Conservation (phyloP, 1,140 invertebrate species). For the Drosophila carrolli region DNA sequence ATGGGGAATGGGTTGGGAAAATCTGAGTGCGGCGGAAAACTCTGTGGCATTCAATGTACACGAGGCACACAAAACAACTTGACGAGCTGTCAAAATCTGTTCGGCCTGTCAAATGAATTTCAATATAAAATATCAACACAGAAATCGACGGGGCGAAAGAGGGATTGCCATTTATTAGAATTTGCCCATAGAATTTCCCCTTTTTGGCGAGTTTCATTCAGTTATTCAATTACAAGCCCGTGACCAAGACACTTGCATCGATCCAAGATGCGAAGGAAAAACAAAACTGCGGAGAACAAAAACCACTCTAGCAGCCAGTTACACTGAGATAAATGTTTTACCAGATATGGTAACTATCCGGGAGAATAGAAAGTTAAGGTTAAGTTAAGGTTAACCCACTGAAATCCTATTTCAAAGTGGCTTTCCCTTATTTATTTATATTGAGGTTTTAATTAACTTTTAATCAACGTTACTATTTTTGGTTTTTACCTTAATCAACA, state of each 20-base stretch:
- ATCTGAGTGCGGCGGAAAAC: not conserved
- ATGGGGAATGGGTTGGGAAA: not conserved
- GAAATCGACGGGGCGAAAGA: constrained; percentile 13
- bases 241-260: constrained; percentile 29
- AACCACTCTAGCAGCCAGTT: constrained; percentile 1
- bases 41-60: constrained; percentile 3
- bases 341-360: not conserved
- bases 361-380: too few species aligned
- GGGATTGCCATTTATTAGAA: constrained; percentile 11
- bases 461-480: too few species aligned
- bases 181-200: not conserved
- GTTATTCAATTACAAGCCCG: constrained; percentile 49
- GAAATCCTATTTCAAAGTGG: too few species aligned
- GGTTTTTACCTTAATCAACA: too few species aligned
- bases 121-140: constrained; percentile 20
- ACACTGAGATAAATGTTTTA: constrained; percentile 2
- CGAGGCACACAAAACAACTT: constrained; percentile 22
- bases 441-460: too few species aligned
- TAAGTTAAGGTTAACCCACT: too few species aligned
- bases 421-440: too few species aligned
- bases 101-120: constrained; percentile 49
- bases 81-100: constrained; percentile 68
- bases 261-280: constrained; percentile 10
- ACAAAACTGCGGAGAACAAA: constrained; percentile 16
- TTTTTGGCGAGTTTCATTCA: constrained; percentile 3